Conservation (phyloP, 2,797 vertebrate species). For the Phylloscopus collybita region DNA sequence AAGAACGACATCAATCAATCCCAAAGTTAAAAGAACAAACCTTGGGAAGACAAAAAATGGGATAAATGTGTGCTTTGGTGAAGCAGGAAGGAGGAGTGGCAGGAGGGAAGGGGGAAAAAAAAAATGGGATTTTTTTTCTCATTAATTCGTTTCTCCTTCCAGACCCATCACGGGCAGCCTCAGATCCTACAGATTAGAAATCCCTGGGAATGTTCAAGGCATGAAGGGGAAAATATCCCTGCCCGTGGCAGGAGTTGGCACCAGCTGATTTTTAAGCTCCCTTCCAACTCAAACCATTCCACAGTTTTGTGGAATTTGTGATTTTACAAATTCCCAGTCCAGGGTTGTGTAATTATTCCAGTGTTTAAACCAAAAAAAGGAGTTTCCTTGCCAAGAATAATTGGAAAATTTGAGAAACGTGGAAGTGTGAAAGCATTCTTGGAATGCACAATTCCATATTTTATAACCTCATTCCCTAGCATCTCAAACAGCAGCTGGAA, state of each 20-base stretch:
- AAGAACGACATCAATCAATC: not conserved
- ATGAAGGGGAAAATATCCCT: not conserved
- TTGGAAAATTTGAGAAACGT: not conserved
- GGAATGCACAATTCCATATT: not conserved
- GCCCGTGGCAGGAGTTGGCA: not conserved
- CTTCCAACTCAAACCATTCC: not conserved
- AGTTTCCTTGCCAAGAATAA: not conserved
- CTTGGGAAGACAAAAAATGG: not conserved
- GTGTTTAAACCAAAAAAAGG: not conserved
- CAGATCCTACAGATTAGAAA: not conserved
- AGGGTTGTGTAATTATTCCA: not conserved
- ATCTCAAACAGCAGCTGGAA: not conserved
- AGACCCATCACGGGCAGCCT: not conserved
- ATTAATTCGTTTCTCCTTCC: not conserved
- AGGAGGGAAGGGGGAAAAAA: not conserved
- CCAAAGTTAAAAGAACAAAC: not conserved
- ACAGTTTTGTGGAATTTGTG: fast-evolving
- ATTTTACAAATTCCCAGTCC: not conserved
- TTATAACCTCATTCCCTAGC: not conserved
- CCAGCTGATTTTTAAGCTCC: not conserved
- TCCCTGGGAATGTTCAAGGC: not conserved
- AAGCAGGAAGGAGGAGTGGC: not conserved
- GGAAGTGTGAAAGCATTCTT: not conserved
- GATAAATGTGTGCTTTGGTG: not conserved
- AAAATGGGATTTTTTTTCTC: not conserved